phyloP scores from a whole-genome alignment of 2,113 vertebrate genomes.

The Aythya baeri region DNA sequence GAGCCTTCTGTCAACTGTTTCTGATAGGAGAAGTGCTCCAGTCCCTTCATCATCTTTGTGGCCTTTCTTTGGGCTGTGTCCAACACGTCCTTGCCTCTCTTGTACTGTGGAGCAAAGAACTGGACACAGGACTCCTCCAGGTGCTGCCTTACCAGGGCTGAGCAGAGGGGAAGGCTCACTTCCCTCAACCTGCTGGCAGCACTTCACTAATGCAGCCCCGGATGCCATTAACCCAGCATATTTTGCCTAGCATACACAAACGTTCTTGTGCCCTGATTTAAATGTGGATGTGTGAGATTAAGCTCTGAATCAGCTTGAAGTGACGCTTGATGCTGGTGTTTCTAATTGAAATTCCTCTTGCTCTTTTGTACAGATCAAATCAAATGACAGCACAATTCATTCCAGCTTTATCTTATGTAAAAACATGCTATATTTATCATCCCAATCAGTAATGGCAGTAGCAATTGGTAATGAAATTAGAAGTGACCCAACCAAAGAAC shows the following conservation, averaged over 20 bases:
- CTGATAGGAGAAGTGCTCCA: neutral
- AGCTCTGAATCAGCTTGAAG: conserved; percentile 46
- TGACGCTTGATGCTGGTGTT: conserved; percentile 11
- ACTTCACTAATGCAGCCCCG: neutral
- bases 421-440: conserved; percentile 12
- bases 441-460: neutral
- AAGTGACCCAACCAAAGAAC: neutral
- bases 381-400: conserved; percentile 3
- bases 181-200: fast-evolving
- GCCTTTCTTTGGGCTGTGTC: neutral
- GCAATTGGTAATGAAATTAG: neutral
- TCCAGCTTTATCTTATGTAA: conserved; percentile 28
- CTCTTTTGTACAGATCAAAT: conserved; percentile 17
- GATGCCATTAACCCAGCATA: fast-evolving
- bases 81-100: neutral
- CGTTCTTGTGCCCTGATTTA: neutral
- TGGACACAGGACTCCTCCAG: neutral
- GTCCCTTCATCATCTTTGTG: neutral
- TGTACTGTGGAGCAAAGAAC: neutral
- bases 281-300: conserved; percentile 10
- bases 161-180: neutral
- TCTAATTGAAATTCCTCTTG: conserved; percentile 47
- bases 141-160: neutral
- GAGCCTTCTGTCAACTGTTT: neutral
- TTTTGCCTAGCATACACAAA: neutral